These are phyloP conservation scores for Hirudinaria manillensis DNA, from an alignment of 2,888 invertebrate species.

Conservation along the genomic window DNA sequence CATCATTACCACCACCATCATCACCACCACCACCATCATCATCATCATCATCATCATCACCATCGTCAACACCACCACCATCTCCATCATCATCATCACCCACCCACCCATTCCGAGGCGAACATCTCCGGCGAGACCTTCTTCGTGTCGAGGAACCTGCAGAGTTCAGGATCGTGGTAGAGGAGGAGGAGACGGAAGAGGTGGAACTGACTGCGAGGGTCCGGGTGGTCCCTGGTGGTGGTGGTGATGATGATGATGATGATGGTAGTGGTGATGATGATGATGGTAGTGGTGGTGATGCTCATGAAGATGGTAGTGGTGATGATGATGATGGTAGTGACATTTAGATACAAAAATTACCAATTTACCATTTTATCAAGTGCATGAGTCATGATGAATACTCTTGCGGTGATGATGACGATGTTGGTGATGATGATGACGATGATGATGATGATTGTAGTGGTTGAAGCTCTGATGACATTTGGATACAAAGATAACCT, in stretches of 20 bases:
- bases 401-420: too few relatives aligned
- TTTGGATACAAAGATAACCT: too few relatives aligned
- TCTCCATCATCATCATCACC: background rate
- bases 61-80: background rate
- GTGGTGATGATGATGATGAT: background rate
- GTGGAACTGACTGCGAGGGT: constrained; percentile 59
- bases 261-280: background rate
- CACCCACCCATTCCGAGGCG: constrained; percentile 71
- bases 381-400: too few relatives aligned
- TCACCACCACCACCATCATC: too few relatives aligned
- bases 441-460: too few relatives aligned
- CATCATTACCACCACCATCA: background rate
- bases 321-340: constrained; percentile 1
- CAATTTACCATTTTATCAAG: too few relatives aligned
- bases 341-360: too few relatives aligned
- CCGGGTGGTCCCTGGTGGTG: constrained; percentile 56
- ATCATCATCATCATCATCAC: too few relatives aligned
- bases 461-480: too few relatives aligned
- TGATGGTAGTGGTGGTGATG: background rate
- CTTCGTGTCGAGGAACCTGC: constrained; percentile 90
- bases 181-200: constrained; percentile 72
- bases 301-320: too few relatives aligned
- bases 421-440: too few relatives aligned
- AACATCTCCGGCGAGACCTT: constrained; percentile 86
- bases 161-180: constrained; percentile 95